Conservation (phyloP, 2,888 invertebrate species). For the Conops quadrifasciatus region DNA sequence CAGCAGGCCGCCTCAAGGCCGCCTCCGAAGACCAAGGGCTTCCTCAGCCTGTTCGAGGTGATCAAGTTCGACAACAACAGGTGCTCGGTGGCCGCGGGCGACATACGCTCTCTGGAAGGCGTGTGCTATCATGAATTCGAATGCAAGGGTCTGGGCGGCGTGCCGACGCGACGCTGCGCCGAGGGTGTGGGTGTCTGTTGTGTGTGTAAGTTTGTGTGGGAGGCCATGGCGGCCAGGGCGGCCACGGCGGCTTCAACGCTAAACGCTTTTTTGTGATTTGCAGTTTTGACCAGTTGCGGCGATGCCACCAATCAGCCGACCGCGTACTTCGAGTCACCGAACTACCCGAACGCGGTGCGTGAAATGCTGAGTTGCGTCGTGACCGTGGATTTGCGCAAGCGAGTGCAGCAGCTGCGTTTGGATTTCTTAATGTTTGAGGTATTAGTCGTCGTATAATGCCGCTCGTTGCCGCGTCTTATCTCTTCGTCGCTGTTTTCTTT, state of each 20-base stretch:
- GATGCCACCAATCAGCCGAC: conserved; percentile 70
- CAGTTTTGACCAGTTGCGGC: conserved; percentile 76
- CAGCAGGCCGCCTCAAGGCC: conserved; percentile 38
- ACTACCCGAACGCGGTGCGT: conserved; percentile 70
- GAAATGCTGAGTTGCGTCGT: conserved; percentile 73
- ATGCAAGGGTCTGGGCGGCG: conserved; percentile 72
- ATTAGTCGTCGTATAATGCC: conserved; percentile 35
- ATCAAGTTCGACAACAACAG: conserved; percentile 74
- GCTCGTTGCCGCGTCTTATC: background rate
- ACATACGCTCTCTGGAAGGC: conserved; percentile 72
- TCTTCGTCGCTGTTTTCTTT: conserved; percentile 28
- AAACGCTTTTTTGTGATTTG: background rate
- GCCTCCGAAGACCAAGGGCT: conserved; percentile 61
- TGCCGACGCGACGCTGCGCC: conserved; percentile 74
- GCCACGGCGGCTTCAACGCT: background rate
- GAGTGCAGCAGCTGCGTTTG: conserved; percentile 74
- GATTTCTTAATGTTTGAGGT: conserved; percentile 79
- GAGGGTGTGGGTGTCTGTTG: conserved; percentile 80
- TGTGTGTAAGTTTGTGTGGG: conserved; percentile 71
- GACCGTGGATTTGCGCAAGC: conserved; percentile 69
- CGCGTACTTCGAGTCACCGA: conserved; percentile 78
- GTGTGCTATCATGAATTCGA: conserved; percentile 75
- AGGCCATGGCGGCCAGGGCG: background rate
- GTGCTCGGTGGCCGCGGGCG: conserved; percentile 65
- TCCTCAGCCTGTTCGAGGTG: conserved; percentile 76